These are phyloP conservation scores for Pteria penguin DNA, from an alignment of 2,888 invertebrate genomes.

Conservation along the genomic window DNA sequence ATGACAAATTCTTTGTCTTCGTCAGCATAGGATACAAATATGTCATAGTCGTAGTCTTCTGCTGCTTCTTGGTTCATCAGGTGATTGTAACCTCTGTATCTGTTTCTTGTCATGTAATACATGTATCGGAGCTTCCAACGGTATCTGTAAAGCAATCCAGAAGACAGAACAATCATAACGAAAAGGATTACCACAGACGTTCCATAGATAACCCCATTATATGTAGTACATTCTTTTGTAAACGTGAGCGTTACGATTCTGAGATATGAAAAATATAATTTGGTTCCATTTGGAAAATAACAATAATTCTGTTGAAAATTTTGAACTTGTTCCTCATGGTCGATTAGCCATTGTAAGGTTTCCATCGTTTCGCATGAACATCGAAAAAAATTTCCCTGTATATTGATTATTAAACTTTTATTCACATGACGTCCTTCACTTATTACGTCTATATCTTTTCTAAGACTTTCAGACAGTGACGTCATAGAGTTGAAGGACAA, in stretches of 20 bases:
- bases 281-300: neutral
- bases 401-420: neutral
- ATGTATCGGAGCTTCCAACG: slow-evolving; percentile 23
- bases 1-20: slow-evolving; percentile 1
- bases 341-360: neutral
- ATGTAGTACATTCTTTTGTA: neutral
- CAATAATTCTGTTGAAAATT: neutral
- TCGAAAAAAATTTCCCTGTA: neutral
- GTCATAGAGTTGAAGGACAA: neutral
- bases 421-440: neutral
- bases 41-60: neutral
- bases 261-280: neutral
- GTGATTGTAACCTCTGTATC: slow-evolving; percentile 5
- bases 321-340: neutral
- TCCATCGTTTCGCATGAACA: slow-evolving; percentile 11
- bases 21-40: neutral
- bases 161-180: neutral
- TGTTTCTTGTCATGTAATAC: slow-evolving; percentile 23
- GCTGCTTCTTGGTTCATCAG: neutral
- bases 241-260: neutral
- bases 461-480: neutral
- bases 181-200: neutral
- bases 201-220: neutral
- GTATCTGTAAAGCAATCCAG: slow-evolving; percentile 10
- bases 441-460: neutral